phyloP scores from a whole-genome alignment of 2,797 vertebrate genomes.

The Trachops cirrhosus region DNA sequence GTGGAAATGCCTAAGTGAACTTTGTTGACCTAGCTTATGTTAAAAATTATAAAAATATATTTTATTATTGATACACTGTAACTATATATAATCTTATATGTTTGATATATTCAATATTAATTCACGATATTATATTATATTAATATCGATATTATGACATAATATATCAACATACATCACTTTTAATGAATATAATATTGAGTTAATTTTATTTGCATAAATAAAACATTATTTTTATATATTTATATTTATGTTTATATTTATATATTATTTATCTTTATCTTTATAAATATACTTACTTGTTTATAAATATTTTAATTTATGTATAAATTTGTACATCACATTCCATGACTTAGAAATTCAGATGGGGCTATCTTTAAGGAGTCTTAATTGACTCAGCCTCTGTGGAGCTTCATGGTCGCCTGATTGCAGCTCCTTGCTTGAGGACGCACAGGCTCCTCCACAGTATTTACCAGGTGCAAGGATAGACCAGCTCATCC shows the following conservation, averaged over 20 bases:
- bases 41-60: neutral
- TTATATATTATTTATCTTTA: too few relatives aligned
- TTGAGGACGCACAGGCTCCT: rapidly evolving
- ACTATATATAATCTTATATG: neutral
- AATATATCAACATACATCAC: neutral
- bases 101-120: neutral
- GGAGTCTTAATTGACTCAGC: neutral
- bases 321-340: neutral
- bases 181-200: neutral
- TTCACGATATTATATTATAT: neutral
- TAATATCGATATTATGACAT: neutral
- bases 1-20: neutral
- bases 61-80: neutral
- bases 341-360: neutral
- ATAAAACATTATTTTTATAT: too few relatives aligned
- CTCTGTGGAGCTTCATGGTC: neutral
- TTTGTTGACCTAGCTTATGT: neutral
- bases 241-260: too few relatives aligned
- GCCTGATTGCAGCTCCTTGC: neutral
- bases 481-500: neutral
- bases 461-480: neutral
- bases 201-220: neutral
- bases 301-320: neutral
- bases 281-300: neutral
- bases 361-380: neutral